Base-by-base conservation (phyloP, 2,888 invertebrate species). In the Erannis defoliaria region DNA sequence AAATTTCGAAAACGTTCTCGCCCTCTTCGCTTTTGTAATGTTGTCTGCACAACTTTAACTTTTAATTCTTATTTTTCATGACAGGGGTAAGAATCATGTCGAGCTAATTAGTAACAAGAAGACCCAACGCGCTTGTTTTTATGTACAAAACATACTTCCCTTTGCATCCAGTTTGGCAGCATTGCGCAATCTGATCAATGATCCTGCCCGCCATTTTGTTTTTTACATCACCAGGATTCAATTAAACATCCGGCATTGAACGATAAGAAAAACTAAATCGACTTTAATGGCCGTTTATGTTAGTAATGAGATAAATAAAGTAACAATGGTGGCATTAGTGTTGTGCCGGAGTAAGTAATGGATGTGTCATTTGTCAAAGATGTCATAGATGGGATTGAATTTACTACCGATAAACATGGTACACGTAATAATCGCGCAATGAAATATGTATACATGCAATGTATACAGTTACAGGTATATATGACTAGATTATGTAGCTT, bases 161-260 rank as follows among this genome's bases (percentile, higher is more conserved):
- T 75, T 72, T 76, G 78, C 79, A 88, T 86, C 90, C 91, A 88
- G 92, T 91, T 87, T 80, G 84, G 89, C 86, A 82, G 81, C 89
- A 89, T 91, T 88, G 88, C 85, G 88, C 88, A 90, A 91, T 90
- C 86, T 87, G 87, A 89, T 89, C 90, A 91, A 87, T 90, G 89
- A 86, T 89, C 85, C 85, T 78, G 85, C 75, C 78, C 61, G 81
- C 82, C 84, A 80, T 82, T 70, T 81, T 86, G 73, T 62, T 84
- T 86, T 88, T 85, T 84, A 62, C 80, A 75, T 73, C 79, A 85
- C 79, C 80, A 75, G 78, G 85, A 89, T 87, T 87, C 86, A 90
- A 89, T 90, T 88, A 86, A 78, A 84, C 78, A 81, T 86, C 84
- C 85, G 81, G 83, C 77, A 73, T 57, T 68, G 73, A 72, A 73